These are phyloP conservation scores for Galerucella nymphaeae DNA, from an alignment of 2,888 invertebrate genomes.

Conservation along the genomic window DNA sequence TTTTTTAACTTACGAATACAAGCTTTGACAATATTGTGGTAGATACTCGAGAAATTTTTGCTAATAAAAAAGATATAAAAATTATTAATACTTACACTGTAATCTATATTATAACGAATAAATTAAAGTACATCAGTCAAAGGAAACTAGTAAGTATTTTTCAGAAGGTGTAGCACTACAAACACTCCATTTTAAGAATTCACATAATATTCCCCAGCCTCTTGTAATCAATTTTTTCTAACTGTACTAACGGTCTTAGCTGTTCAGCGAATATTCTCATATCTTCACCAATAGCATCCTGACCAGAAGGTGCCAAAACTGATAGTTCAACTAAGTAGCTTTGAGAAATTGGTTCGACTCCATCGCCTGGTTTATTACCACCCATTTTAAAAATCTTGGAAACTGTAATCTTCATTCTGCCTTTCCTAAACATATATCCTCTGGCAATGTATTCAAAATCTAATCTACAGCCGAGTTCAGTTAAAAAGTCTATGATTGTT, in stretches of 20 bases:
- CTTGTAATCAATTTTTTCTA: slow-evolving; percentile 94
- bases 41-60: no score
- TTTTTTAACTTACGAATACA: no score
- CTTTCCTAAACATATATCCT: slow-evolving; percentile 95
- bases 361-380: slow-evolving; percentile 74
- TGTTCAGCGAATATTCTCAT: slow-evolving; percentile 96
- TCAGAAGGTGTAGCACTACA: no score
- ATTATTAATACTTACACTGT: no score
- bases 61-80: no score
- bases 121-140: no score
- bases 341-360: slow-evolving; percentile 86
- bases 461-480: slow-evolving; percentile 88
- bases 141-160: no score
- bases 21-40: no score
- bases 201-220: slow-evolving; percentile 66
- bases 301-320: slow-evolving; percentile 88
- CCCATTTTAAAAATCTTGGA: slow-evolving; percentile 88
- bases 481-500: slow-evolving; percentile 90
- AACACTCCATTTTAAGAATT: not conserved
- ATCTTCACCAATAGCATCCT: slow-evolving; percentile 95
- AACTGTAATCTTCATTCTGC: slow-evolving; percentile 96
- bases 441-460: slow-evolving; percentile 95
- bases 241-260: slow-evolving; percentile 87
- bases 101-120: no score
- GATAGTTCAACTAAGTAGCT: slow-evolving; percentile 95